A percentile compares a stretch with the other conserved stretches of the same genome.
These are phyloP conservation scores for Eutrigla gurnardus DNA, from an alignment of 2,797 vertebrate genomes.

Conservation along the genomic window DNA sequence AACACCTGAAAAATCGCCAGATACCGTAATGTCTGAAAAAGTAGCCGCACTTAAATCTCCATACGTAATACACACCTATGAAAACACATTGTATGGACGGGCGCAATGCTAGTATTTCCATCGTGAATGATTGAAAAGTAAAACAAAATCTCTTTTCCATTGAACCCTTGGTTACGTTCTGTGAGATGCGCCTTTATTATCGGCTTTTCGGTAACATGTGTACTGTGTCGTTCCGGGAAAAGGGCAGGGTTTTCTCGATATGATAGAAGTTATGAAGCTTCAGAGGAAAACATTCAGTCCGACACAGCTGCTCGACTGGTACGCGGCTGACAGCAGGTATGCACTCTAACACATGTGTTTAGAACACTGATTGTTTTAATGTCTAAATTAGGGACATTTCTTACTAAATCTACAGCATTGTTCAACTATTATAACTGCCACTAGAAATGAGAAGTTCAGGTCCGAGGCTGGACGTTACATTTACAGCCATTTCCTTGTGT, in stretches of 20 bases:
- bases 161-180: rapidly evolving
- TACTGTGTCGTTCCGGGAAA: slow-evolving; percentile 75
- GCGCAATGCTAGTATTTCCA: too few relatives aligned
- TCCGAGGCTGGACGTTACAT: not conserved
- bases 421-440: not conserved
- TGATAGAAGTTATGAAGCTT: slow-evolving; percentile 24
- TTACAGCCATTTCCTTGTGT: not conserved
- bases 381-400: not conserved
- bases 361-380: not conserved
- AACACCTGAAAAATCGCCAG: not conserved
- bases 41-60: rapidly evolving
- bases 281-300: slow-evolving; percentile 14
- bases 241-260: slow-evolving; percentile 14
- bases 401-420: not conserved
- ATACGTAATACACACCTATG: not conserved
- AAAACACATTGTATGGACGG: too few relatives aligned
- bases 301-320: slow-evolving; percentile 30
- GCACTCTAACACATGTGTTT: not conserved
- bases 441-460: slow-evolving; percentile 38
- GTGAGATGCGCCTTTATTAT: not conserved
- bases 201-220: slow-evolving; percentile 48
- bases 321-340: slow-evolving; percentile 61
- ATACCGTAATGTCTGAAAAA: slow-evolving; percentile 60
- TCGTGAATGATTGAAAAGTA: not conserved
- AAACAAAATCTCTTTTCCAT: rapidly evolving